A percentile compares a stretch with the other conserved stretches of the same genome.
Evolutionary conservation across 2,113 vertebrate species (phyloP).

Genomic region (Alosa alosa): DNA sequence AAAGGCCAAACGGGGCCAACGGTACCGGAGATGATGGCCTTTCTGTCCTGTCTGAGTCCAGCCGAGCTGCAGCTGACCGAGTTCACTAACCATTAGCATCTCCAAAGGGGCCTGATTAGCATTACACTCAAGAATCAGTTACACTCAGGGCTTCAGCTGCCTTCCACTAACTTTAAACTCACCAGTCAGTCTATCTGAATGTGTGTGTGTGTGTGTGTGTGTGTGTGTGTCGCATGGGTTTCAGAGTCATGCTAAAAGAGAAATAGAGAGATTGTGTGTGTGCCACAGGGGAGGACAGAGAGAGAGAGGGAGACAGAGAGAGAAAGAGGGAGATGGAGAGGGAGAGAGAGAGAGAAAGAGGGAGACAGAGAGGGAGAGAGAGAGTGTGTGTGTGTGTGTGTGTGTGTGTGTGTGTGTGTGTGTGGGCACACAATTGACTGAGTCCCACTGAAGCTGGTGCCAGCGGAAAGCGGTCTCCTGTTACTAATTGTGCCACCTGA

Average conservation of each 20-base stretch:
- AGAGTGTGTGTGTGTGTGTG: not conserved
- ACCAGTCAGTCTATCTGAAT: constrained; percentile 9
- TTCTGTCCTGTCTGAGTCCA: not conserved
- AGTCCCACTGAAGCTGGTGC: not conserved
- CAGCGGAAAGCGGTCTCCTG: not conserved
- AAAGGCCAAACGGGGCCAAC: not conserved
- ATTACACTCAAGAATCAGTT: constrained; percentile 7
- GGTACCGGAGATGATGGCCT: not conserved
- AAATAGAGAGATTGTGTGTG: not conserved
- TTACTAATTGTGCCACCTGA: not conserved
- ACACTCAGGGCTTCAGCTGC: constrained; percentile 11
- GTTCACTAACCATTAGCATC: not conserved
- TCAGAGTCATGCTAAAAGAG: not conserved
- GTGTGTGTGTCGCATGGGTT: not conserved
- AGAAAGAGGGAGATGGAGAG: not conserved
- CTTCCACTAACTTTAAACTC: not conserved
- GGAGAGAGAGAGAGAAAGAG: not conserved
- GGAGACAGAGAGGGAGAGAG: too few species aligned
- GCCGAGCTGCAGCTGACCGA: not conserved
- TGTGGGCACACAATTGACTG: not conserved
- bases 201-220: constrained; percentile 37
- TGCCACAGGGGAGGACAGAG: not conserved
- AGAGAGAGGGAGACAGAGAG: not conserved
- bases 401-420: not conserved
- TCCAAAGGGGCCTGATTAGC: constrained; percentile 6